Conservation (phyloP, 1,140 invertebrate species). For the Leptinotarsa texana region DNA sequence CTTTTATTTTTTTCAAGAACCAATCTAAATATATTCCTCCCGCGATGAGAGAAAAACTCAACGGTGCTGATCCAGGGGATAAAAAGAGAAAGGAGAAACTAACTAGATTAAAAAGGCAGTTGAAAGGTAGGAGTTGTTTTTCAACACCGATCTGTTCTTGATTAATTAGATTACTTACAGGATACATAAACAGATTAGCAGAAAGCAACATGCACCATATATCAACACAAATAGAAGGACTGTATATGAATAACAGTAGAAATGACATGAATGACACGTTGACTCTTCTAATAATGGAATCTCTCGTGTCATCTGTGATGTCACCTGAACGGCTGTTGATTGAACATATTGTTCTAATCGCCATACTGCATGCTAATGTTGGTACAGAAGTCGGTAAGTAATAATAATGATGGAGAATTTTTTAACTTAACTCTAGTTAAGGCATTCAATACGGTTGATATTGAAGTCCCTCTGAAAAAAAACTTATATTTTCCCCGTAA, state of each 20-base stretch:
- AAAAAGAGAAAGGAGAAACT: slow-evolving; percentile 64
- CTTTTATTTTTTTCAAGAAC: too few species aligned
- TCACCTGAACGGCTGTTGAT: slow-evolving; percentile 80
- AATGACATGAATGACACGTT: slow-evolving; percentile 83
- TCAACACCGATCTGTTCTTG: neutral
- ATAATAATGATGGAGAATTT: neutral
- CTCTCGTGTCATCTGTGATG: slow-evolving; percentile 64
- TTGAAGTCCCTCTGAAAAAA: too few species aligned
- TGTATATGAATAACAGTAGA: slow-evolving; percentile 77
- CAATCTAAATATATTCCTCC: slow-evolving; percentile 81
- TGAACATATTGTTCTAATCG: slow-evolving; percentile 82
- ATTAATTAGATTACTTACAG: slow-evolving; percentile 43
- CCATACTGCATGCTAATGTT: slow-evolving; percentile 87
- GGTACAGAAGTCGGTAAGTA: slow-evolving; percentile 84
- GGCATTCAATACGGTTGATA: too few species aligned
- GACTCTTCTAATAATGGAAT: slow-evolving; percentile 69
- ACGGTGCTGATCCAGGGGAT: slow-evolving; percentile 52
- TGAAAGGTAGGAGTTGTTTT: slow-evolving; percentile 66
- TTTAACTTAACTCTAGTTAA: neutral
- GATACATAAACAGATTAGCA: slow-evolving; percentile 84
- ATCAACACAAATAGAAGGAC: slow-evolving; percentile 68
- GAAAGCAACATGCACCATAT: slow-evolving; percentile 88
- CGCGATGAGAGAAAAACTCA: slow-evolving; percentile 64
- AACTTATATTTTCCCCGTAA: too few species aligned
- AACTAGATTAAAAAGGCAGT: slow-evolving; percentile 70